Base-by-base conservation (phyloP, 1,140 invertebrate genomes). In the Mya arenaria region DNA sequence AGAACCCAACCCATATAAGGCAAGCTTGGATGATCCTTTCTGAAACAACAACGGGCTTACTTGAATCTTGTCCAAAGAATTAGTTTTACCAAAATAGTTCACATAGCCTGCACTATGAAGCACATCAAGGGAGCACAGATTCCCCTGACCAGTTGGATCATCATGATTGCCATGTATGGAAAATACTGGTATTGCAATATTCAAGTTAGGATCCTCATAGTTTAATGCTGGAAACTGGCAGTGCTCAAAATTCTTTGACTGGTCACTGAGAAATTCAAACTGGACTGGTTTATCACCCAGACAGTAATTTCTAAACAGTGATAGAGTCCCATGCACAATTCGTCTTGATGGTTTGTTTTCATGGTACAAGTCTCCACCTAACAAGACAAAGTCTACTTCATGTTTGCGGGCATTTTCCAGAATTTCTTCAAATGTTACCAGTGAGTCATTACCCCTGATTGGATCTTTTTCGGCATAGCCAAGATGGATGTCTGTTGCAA, bases 401-500 rank as follows among this genome's bases (percentile, higher is more conserved):
- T 97, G 93, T 77, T 96, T 93, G 15, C 17, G 93, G 0, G 97
- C 98, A 89, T 96, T 93, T 87, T 96, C 94, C 15, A 99, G 92
- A 82, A 99, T 97, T 95, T 99, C 99, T 94, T 99, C 98, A 92
- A 99, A 99, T 1, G 98, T 95, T 19, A 94, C 95, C 78, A 99
- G 96, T 74, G 97, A 97, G 92, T 99, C 99, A 86, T 97, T 95
- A 30, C 95, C 95, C 91, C 97, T 94, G 58, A 95, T 93, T 6
- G 95, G 93, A 93, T 98, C 96, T 86, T 95, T 96, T 93, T 99
- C 97, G 82, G 94, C 94, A 93, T 96, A 98, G 77, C 99, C 99
- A 86, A 99, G 94, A 94, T 99, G 99, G 92, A 96, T 96, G 93
- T 99, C 99, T 4, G 98, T 98, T 0, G 98, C 98, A 44, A 99